Evolutionary conservation across 2,113 vertebrate species (phyloP).

Genomic region (Scytalopus superciliaris): DNA sequence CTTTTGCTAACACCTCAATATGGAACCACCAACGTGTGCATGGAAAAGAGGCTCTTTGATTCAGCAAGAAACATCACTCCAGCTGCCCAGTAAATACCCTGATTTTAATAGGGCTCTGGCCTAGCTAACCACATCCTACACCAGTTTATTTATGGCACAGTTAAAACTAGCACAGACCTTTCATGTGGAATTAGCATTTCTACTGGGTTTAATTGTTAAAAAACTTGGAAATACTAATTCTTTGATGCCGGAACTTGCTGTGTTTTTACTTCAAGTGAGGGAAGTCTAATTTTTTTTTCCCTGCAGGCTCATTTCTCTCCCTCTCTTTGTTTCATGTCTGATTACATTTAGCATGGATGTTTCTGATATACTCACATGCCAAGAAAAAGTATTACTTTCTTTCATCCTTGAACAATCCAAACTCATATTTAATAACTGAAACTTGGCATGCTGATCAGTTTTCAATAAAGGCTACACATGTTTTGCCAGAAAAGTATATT

Average conservation of each 20-base stretch:
- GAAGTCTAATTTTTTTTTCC: background rate
- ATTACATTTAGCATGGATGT: constrained; percentile 53
- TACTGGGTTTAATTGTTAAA: background rate
- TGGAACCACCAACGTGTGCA: fast-evolving
- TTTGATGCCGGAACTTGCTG: background rate
- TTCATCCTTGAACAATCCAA: background rate
- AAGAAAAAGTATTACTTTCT: constrained; percentile 14
- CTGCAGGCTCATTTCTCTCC: background rate
- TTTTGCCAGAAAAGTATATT: background rate
- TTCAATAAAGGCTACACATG: background rate
- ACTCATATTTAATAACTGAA: constrained; percentile 13
- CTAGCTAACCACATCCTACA: background rate
- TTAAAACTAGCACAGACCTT: constrained; percentile 2
- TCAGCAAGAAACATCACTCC: background rate
- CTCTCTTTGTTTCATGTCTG: background rate
- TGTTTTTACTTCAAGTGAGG: background rate
- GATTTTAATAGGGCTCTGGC: background rate
- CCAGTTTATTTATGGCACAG: background rate
- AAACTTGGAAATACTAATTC: background rate
- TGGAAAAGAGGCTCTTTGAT: background rate
- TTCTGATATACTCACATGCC: constrained; percentile 7
- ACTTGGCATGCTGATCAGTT: background rate
- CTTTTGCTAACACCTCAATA: background rate
- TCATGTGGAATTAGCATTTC: background rate
- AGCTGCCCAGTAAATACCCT: background rate